These are phyloP conservation scores for Pomacea canaliculata DNA, from an alignment of 2,888 invertebrate species.

Conservation along the genomic window DNA sequence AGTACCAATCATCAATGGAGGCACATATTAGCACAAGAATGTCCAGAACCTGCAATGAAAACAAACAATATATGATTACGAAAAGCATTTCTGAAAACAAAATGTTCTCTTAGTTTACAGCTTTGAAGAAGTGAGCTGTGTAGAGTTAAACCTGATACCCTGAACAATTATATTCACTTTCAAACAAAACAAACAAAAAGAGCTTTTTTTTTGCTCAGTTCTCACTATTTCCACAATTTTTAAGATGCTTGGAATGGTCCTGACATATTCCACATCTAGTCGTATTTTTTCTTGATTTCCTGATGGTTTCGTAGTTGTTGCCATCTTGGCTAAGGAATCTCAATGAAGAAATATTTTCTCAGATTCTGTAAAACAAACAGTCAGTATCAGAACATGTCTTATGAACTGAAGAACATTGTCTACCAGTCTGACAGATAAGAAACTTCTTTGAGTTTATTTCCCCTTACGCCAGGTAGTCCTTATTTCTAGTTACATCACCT, in stretches of 20 bases:
- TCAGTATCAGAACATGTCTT: too few species aligned
- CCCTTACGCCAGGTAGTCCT: too few species aligned
- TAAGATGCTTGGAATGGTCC: slow-evolving; percentile 54
- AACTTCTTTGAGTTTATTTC: too few species aligned
- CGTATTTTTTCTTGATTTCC: slow-evolving; percentile 42
- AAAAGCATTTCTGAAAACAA: not conserved
- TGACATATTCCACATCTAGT: slow-evolving; percentile 52
- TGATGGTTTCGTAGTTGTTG: slow-evolving; percentile 40
- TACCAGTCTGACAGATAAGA: too few species aligned
- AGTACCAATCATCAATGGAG: slow-evolving; percentile 41
- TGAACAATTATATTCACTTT: too few species aligned
- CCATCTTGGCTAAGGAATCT: slow-evolving; percentile 9
- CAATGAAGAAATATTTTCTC: too few species aligned
- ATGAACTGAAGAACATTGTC: too few species aligned
- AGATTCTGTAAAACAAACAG: too few species aligned
- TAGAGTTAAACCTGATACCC: too few species aligned
- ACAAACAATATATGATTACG: not conserved
- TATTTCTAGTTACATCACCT: too few species aligned
- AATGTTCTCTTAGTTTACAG: not conserved
- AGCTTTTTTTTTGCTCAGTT: slow-evolving; percentile 4
- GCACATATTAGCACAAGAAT: slow-evolving; percentile 60
- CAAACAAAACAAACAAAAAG: too few species aligned
- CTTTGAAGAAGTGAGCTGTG: too few species aligned
- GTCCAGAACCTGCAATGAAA: slow-evolving; percentile 52
- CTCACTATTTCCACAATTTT: slow-evolving; percentile 66